Base-by-base conservation (phyloP, 2,888 invertebrate genomes). In the Helleia helle region DNA sequence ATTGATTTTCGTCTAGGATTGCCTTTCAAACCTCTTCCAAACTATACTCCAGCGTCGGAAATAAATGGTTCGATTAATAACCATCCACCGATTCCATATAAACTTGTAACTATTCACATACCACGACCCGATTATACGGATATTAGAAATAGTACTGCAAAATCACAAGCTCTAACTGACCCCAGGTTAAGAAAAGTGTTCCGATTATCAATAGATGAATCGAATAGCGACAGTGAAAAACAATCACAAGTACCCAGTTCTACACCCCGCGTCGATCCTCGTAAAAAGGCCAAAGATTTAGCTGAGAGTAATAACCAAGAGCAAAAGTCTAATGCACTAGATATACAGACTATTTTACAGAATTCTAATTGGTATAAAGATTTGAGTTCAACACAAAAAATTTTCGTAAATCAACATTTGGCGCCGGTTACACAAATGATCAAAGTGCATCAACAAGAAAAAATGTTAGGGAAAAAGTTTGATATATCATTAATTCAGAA, bases 21-120 rank as follows among this genome's bases (percentile, higher is more conserved):
- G 42, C 93, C 94, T 0, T 94, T 94, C 59, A 93, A 94, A 65
- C 89, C 92, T 5, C 89, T 91, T 36, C 90, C 92, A n/a, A 90
- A 92, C 54, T 94, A 93, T 64, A 88, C 91, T 8, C 94, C 95
- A 0, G 94, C 94, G 15, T 92, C 91, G 0, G 95, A 95, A 81
- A 94, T 95, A 46, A 93, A 94, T 60, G 95, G 92, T 5, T 93
- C 93, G 25, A 87, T 93, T 30, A 89, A 89, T 38, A 91, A 92
- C 28, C 94, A 95, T 65, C 88, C 90, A 0, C 91, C 92, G 0
- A 90, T 95, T 38, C 54, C 75, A 0, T 95, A 91, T 83, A 90
- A 89, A 64, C 79, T 90, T 53, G 56, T 71, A 42, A 42, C 58
- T 44, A 67, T 93, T 40, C 89, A 90, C 42, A 89, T 93, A 57